Base-by-base conservation (phyloP, 2,888 invertebrate genomes). In the Theretra japonica region DNA sequence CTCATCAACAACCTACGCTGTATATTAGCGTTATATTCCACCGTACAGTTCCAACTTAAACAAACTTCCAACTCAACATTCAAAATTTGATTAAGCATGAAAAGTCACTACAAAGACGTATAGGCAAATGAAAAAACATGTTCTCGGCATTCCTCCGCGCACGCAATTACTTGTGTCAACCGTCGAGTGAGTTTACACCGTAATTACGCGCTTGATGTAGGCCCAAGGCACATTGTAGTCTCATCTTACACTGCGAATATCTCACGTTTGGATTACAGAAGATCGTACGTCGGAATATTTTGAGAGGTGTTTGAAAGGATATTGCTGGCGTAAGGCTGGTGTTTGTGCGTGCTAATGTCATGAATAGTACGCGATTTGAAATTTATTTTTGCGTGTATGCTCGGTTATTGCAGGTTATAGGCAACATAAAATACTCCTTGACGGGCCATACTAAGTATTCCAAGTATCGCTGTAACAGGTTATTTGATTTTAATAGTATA, bases 91-190 rank as follows among this genome's bases (percentile, higher is more conserved):
- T 62, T 41, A 62, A 62, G 1, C 21, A 8, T 21, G 1, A 57
- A 4, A 7, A 11, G 57, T n/a, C n/a, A 57, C 23, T 62, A 62
- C n/a, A 33, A 21, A 15, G 33, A 62, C 28, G n/a, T 60, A 60
- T 33, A 28, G 69, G 6, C 60, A 60, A 21, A 72, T 53, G 73
- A 72, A 70, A 73, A 75, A 73, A 69, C 69, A 68, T 73, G 77
- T 75, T 74, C 70, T 71, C 59, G n/a, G 73, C 72, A 82, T 80
- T 82, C 79, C 79, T 74, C 25, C 81, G 80, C 83, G 81, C 74
- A 73, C 78, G 75, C 79, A 82, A 82, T 83, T 80, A 80, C 74
- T 77, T 80, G 73, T 80, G 80, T 80, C 82, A 82, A 83, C 81
- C 78, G 74, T 70, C 68, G 75, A 58, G 77, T 74, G 75, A 73